phyloP scores from a whole-genome alignment of 2,888 invertebrate species.

The Clistopyga incitator region DNA sequence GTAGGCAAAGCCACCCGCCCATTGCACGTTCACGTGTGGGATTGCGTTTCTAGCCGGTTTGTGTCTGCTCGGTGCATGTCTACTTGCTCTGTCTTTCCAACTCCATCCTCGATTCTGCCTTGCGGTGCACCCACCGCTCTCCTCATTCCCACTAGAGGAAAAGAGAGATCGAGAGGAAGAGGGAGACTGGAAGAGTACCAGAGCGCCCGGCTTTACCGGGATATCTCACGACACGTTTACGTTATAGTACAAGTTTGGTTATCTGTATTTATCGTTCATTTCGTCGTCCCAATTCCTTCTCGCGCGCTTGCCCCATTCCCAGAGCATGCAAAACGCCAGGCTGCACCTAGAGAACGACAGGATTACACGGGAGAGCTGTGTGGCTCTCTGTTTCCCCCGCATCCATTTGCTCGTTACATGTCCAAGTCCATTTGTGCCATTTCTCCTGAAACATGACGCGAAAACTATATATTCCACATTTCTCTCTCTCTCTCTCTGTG shows the following conservation, averaged over 20 bases:
- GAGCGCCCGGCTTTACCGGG: constrained; percentile 56
- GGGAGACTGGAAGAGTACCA: constrained; percentile 6
- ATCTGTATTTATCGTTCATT: constrained; percentile 76
- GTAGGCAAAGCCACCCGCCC: constrained; percentile 34
- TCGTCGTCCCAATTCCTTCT: constrained; percentile 64
- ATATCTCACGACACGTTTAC: constrained; percentile 67
- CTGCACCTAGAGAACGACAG: constrained; percentile 68
- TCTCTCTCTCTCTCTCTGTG: not conserved
- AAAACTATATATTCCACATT: constrained; percentile 24
- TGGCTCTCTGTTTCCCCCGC: not conserved
- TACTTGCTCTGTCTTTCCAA: constrained; percentile 28
- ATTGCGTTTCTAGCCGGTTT: constrained; percentile 60
- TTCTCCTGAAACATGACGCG: constrained; percentile 54
- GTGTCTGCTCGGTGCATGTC: constrained; percentile 43
- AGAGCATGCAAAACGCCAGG: constrained; percentile 64
- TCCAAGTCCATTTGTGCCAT: constrained; percentile 30
- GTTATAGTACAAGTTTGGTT: constrained; percentile 71
- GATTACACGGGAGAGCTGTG: constrained; percentile 67
- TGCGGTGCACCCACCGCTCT: constrained; percentile 41
- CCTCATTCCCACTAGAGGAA: constrained; percentile 32
- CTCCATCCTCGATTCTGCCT: constrained; percentile 2
- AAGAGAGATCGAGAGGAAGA: not conserved
- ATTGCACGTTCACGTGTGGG: constrained; percentile 66
- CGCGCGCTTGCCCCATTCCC: constrained; percentile 29
- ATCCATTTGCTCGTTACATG: constrained; percentile 48